Base-by-base conservation (phyloP, 2,888 invertebrate genomes). In the Ligdia adustata region DNA sequence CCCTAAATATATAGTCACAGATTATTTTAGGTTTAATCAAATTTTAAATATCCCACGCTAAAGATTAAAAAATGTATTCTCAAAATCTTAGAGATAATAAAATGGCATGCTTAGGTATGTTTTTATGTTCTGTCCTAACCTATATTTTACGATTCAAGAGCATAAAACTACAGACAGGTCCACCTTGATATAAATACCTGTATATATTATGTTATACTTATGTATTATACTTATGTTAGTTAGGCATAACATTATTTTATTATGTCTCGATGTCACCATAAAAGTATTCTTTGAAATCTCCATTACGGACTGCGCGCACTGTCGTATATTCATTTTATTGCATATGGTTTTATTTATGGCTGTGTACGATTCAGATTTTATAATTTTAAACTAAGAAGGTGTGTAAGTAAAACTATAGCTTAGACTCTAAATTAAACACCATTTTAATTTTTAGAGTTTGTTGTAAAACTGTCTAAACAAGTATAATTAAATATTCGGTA, bases 271-370 rank as follows among this genome's bases (percentile, higher is more conserved):
- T 49, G 48, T 49, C 48, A 32, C 28, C 38, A 43, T 49, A 43
- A 49, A 49, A 9, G 42, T 38, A 43, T 43, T 43, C 48, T 43
- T 42, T 49, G 38, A 49, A 49, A 38, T 43, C 42, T 49, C 42
- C 48, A 49, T 49, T 43, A 34, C 29, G 22, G 15, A 31, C 9
- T 32, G 37, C 37, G 24, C 15, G 32, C 15, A 3, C 24, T 33
- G 42, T 20, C 38, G 42, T 48, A 42, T 43, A 38, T 38, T 41
- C 6, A 37, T 48, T 49, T 49, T 49, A 49, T 33, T n/a, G 27
- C 27, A 14, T 28, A 37, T 42, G 15, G 31, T 28, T 26, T 32
- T 40, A 40, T 33, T 24, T 12, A n/a, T 16, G 9, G 32, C 12
- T 31, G 26, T 35, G 18, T 31, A 31, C 22, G 29, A 37, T 15